Evolutionary conservation across 2,113 vertebrate genomes (phyloP).

Genomic region (Salvelinus fontinalis): DNA sequence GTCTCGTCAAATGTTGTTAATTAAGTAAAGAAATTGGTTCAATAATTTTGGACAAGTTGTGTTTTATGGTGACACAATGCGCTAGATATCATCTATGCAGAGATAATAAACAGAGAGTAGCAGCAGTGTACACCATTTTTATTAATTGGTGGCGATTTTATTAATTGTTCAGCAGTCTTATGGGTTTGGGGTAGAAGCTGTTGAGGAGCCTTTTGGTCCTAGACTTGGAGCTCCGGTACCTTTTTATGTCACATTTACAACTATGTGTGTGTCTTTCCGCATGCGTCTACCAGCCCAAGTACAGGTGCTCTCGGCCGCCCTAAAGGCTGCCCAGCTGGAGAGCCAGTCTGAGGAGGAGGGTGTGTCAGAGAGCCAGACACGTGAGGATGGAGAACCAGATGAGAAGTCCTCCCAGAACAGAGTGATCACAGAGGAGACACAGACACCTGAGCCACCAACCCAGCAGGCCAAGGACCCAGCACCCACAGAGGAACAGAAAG

Average conservation of each 20-base stretch:
- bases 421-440: constrained; percentile 30
- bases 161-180: too few species aligned
- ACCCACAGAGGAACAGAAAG: constrained; percentile 36
- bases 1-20: not conserved
- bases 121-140: too few species aligned
- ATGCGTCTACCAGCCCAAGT: constrained; percentile 76
- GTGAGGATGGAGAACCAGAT: constrained; percentile 42
- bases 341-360: not conserved
- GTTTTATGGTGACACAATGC: too few species aligned
- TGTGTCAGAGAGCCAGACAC: constrained; percentile 46
- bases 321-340: constrained; percentile 80
- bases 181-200: too few species aligned
- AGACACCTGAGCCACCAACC: not conserved
- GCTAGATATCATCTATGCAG: too few species aligned
- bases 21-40: too few species aligned
- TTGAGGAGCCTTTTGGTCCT: too few species aligned
- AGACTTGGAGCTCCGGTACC: too few species aligned
- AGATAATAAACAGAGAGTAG: too few species aligned
- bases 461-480: constrained; percentile 33
- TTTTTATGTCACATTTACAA: too few species aligned
- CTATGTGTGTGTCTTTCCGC: not conserved
- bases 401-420: constrained; percentile 47
- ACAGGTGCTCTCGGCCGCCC: constrained; percentile 83
- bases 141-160: too few species aligned
- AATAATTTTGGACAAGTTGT: too few species aligned